Percentiles rank a stretch among this genome's conserved stretches.
Conservation (phyloP, 2,888 invertebrate genomes). For the Phanerotoma sp. region DNA sequence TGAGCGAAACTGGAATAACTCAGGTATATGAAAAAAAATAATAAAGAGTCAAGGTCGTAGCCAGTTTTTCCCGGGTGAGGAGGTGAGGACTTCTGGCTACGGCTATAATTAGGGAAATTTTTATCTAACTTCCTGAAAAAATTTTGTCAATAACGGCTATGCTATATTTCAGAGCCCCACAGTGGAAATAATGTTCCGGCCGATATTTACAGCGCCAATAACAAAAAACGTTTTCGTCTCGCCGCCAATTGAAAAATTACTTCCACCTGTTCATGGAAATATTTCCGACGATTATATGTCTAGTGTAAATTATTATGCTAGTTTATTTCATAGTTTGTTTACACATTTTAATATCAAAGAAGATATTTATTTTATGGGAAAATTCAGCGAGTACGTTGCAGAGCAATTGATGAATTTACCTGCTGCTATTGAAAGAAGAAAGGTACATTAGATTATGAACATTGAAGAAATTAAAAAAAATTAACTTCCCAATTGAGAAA, state of each 20-base stretch:
- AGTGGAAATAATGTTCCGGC: slow-evolving; percentile 65
- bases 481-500: too few species aligned
- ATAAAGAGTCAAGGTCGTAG: too few species aligned
- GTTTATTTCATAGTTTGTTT: slow-evolving; percentile 47
- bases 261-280: slow-evolving; percentile 60
- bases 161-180: slow-evolving; percentile 66
- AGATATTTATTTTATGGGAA: slow-evolving; percentile 68
- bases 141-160: too few species aligned
- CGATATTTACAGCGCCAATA: slow-evolving; percentile 63
- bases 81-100: too few species aligned
- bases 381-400: slow-evolving; percentile 63
- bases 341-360: slow-evolving; percentile 65
- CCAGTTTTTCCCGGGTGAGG: too few species aligned
- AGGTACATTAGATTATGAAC: slow-evolving; percentile 44
- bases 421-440: slow-evolving; percentile 56
- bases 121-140: too few species aligned
- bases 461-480: background rate
- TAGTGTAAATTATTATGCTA: slow-evolving; percentile 44
- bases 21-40: slow-evolving; percentile 34
- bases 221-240: slow-evolving; percentile 65
- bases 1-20: slow-evolving; percentile 48
- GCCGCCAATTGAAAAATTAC: slow-evolving; percentile 63
- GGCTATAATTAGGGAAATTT: too few species aligned
- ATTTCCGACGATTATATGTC: slow-evolving; percentile 38
- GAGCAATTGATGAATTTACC: slow-evolving; percentile 43